These are phyloP conservation scores for Rutilus rutilus DNA, from an alignment of 2,113 vertebrate species.

Conservation along the genomic window DNA sequence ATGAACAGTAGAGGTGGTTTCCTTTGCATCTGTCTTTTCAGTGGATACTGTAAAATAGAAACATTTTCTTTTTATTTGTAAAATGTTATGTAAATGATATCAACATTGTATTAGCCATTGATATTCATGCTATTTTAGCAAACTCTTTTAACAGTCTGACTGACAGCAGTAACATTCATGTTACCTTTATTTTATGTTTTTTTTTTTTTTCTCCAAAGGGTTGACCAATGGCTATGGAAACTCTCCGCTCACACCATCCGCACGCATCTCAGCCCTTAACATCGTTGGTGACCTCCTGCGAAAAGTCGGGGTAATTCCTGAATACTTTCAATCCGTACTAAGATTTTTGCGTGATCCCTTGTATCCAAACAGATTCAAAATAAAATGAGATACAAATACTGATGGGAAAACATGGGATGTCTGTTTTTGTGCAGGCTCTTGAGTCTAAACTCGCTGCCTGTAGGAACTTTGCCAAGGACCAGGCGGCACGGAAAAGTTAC, in stretches of 20 bases:
- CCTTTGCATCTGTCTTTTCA: too few relatives aligned
- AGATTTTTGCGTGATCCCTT: not conserved
- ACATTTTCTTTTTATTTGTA: not conserved
- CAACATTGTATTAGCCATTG: not conserved
- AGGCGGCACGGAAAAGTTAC: constrained; percentile 89
- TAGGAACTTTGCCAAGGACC: constrained; percentile 97
- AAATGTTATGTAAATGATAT: too few relatives aligned
- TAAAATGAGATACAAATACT: not conserved
- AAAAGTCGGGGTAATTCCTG: constrained; percentile 92
- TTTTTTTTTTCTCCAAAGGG: constrained; percentile 71
- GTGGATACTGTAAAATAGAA: not conserved
- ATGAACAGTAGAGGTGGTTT: not conserved
- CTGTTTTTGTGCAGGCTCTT: constrained; percentile 81
- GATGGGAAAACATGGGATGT: constrained; percentile 14
- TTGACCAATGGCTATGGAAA: constrained; percentile 92
- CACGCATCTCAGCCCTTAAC: constrained; percentile 96
- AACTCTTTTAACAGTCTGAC: not conserved
- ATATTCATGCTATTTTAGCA: not conserved
- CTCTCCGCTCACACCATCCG: constrained; percentile 92
- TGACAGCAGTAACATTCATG: not conserved
- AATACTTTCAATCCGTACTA: not conserved
- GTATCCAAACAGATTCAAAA: not conserved
- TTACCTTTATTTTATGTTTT: not conserved
- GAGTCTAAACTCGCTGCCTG: constrained; percentile 97
- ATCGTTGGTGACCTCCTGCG: constrained; percentile 97